phyloP scores from a whole-genome alignment of 2,113 vertebrate genomes.

The Oriolus oriolus region DNA sequence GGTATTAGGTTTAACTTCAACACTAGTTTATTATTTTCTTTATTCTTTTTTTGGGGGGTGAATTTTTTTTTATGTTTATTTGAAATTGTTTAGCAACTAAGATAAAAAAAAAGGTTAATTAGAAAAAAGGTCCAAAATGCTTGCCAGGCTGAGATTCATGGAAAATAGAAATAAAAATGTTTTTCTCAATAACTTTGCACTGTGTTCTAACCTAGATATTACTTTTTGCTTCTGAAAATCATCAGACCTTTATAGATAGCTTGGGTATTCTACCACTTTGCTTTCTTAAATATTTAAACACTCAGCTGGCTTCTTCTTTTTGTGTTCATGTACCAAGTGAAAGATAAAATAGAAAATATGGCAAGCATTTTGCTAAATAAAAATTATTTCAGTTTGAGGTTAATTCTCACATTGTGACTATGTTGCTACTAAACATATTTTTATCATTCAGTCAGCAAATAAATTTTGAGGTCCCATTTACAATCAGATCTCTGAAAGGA shows the following conservation, averaged over 20 bases:
- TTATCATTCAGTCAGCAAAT: neutral
- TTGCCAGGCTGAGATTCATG: neutral
- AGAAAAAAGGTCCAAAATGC: neutral
- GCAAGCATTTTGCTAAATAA: neutral
- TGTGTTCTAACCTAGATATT: neutral
- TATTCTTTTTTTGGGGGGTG: too few species aligned
- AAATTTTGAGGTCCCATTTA: neutral
- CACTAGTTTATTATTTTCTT: neutral
- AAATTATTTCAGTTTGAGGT: neutral
- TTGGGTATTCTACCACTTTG: neutral
- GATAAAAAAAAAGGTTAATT: neutral
- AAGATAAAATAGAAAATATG: neutral
- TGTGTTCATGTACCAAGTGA: neutral
- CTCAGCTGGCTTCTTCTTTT: neutral
- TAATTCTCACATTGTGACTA: neutral
- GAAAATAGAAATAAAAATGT: neutral
- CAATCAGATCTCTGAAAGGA: neutral
- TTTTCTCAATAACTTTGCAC: neutral
- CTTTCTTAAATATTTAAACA: neutral
- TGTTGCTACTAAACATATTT: neutral
- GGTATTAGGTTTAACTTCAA: neutral
- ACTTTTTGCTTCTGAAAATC: neutral
- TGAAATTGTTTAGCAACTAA: neutral
- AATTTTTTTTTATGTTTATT: neutral
- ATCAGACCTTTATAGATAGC: neutral